Conservation (phyloP, 1,140 invertebrate species). For the Procambarus virginalis region DNA sequence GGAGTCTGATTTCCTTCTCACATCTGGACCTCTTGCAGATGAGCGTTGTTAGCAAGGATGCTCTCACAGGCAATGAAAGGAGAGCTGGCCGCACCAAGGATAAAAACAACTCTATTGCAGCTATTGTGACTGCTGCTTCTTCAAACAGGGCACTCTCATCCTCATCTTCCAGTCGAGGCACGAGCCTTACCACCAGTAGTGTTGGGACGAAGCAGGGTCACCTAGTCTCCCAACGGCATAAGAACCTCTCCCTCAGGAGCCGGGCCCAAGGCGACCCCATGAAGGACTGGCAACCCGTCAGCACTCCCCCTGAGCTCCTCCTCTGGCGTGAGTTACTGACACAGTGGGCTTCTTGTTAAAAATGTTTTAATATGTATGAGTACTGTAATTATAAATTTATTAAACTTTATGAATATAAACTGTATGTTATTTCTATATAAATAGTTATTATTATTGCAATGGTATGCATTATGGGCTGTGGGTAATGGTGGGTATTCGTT, state of each 20-base stretch:
- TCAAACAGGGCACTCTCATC: background rate
- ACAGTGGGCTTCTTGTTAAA: no score
- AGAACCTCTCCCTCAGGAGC: background rate
- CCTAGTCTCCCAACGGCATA: constrained; percentile 1
- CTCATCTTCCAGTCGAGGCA: background rate
- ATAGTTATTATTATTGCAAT: no score
- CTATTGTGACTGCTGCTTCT: constrained; percentile 24
- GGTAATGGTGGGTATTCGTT: no score
- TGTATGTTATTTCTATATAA: no score
- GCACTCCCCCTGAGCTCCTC: constrained; percentile 19
- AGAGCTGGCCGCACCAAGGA: background rate
- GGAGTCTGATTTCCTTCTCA: background rate
- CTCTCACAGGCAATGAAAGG: background rate
- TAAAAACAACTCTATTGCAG: constrained; percentile 32
- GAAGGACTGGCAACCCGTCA: constrained; percentile 46
- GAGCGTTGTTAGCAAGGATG: constrained; percentile 41
- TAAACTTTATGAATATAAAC: no score
- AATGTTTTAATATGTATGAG: no score
- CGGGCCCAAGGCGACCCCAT: constrained; percentile 13
- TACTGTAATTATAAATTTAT: no score
- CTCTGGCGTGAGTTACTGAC: constrained; percentile 40
- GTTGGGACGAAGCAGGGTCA: constrained; percentile 1
- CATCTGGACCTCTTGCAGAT: constrained; percentile 23
- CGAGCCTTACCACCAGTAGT: background rate
- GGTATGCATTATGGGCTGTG: no score